Percentiles rank a stretch among this genome's conserved stretches.
Evolutionary conservation across 2,113 vertebrate species (phyloP).

Genomic region (Stegastes partitus): DNA sequence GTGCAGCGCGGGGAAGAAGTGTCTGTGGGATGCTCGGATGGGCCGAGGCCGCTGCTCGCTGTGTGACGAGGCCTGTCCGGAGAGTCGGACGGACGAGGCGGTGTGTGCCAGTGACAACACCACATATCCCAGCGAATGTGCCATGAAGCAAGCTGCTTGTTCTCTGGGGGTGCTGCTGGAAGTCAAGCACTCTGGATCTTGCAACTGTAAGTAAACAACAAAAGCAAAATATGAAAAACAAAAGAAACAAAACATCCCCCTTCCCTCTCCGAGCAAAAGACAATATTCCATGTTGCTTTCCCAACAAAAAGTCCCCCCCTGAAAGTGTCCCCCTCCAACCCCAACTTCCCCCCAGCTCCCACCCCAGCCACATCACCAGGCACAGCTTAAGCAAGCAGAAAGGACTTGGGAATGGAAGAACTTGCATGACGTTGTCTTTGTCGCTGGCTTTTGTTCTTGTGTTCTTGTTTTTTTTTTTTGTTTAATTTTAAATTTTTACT

Average conservation of each 20-base stretch:
- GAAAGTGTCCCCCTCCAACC: conserved; percentile 51
- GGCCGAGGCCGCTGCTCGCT: conserved; percentile 93
- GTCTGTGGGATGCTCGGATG: conserved; percentile 95
- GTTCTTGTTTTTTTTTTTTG: conserved; percentile 51
- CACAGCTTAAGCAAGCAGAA: conserved; percentile 85
- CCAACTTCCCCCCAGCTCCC: conserved; percentile 59
- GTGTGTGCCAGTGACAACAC: conserved; percentile 99
- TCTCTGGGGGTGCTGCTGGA: conserved; percentile 94
- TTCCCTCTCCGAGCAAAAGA: conserved; percentile 69
- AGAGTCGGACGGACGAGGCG: conserved; percentile 93
- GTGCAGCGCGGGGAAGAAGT: conserved; percentile 94
- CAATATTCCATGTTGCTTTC: conserved; percentile 84
- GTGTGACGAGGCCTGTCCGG: conserved; percentile 92
- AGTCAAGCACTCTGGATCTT: conserved; percentile 98
- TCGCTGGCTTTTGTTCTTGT: conserved; percentile 78
- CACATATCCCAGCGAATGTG: conserved; percentile 96
- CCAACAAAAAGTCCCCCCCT: conserved; percentile 64
- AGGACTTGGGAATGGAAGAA: conserved; percentile 83
- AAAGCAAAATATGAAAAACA: conserved; percentile 82
- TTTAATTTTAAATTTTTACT: conserved; percentile 32
- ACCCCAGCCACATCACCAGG: conserved; percentile 77
- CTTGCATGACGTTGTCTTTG: conserved; percentile 83
- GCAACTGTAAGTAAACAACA: conserved; percentile 98
- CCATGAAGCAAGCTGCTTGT: conserved; percentile 98
- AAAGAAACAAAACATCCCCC: conserved; percentile 70